Base-by-base conservation (phyloP, 2,888 invertebrate species). In the Pterostichus madidus region DNA sequence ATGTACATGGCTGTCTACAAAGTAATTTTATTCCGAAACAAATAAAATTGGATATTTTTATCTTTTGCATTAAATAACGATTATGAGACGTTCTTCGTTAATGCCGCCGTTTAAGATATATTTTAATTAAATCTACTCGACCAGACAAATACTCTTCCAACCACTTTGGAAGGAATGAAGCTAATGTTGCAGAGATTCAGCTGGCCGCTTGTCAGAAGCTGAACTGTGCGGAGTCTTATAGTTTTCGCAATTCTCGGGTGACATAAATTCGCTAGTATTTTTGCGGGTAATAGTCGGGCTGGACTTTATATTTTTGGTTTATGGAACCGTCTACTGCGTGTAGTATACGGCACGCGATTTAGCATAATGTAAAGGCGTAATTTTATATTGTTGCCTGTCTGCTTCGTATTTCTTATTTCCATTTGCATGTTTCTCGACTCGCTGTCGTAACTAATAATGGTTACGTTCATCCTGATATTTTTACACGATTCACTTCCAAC, bases 401-500 rank as follows among this genome's bases (percentile, higher is more conserved):
- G 39, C 35, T 71, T 71, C 80, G 80, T 80, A 80, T 80, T 80
- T 80, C 80, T 80, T 80, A 35, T 64, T 73, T 56, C 49, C 73
- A 80, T 80, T 80, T 80, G 80, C 80, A 80, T 80, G 80, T 39
- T 11, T n/a, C 44, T 11, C 49, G 53, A 15, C 71, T 39, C 71
- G 71, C 80, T 80, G 80, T 80, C 80, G 80, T 80, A 80, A 80
- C 71, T 80, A 80, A 80, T 80, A 80, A 80, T 80, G 80, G 80
- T 71, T 71, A 52, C 71, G 71, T 53, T 53, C 53, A 71, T 71
- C 24, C 71, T 53, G 52, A 53, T 52, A 53, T 71, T 80, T 80
- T 80, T 80, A 80, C 73, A 39, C 53, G 71, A 80, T 89, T 87
- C 88, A 85, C 87, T 88, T 88, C 68, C 68, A 71, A 71, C 88